Conservation (phyloP, 2,113 vertebrate genomes). For the Lepisosteus osseus region DNA sequence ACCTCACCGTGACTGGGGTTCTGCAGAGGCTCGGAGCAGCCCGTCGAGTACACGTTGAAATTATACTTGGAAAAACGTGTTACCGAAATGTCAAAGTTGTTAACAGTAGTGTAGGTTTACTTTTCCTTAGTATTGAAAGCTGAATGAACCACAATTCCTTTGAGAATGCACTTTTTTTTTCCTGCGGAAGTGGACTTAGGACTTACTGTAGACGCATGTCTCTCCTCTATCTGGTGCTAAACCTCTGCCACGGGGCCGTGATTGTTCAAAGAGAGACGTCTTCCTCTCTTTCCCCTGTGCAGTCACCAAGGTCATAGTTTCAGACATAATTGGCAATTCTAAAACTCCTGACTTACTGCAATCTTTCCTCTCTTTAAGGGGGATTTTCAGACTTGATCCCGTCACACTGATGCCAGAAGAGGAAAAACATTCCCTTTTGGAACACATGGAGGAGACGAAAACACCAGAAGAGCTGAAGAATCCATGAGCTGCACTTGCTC, state of each 20-base stretch:
- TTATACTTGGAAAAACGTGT: too few species aligned
- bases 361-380: conserved; percentile 36
- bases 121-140: too few species aligned
- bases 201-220: not conserved
- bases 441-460: conserved; percentile 46
- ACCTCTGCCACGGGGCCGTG: not conserved
- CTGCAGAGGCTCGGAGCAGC: too few species aligned
- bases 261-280: not conserved
- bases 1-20: too few species aligned
- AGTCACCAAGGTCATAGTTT: not conserved
- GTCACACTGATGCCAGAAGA: conserved; percentile 57
- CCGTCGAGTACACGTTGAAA: too few species aligned
- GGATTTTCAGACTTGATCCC: conserved; percentile 54
- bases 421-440: conserved; percentile 61
- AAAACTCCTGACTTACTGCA: not conserved
- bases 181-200: not conserved
- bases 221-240: not conserved
- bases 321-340: too few species aligned
- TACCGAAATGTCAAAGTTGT: too few species aligned
- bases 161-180: too few species aligned
- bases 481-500: conserved; percentile 1
- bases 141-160: too few species aligned
- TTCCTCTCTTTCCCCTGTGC: not conserved
- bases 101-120: too few species aligned
- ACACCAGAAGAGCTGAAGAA: conserved; percentile 36